phyloP scores from a whole-genome alignment of 2,113 vertebrate species.

The Dunckerocampus dactyliophorus region DNA sequence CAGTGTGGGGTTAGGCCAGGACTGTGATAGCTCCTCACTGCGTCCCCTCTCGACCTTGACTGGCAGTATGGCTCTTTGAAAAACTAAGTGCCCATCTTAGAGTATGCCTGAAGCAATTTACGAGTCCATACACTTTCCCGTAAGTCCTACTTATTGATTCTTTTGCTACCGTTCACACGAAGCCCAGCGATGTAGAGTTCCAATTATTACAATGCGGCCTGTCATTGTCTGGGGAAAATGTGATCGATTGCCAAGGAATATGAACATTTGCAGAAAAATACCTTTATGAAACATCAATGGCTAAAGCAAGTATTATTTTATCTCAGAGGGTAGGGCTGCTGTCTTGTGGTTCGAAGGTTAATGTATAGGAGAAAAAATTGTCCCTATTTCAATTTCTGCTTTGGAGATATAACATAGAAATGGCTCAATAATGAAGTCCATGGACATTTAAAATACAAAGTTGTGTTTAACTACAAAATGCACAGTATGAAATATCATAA shows the following conservation, averaged over 20 bases:
- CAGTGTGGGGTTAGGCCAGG: slow-evolving; percentile 46
- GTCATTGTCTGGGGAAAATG: slow-evolving; percentile 57
- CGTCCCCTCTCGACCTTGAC: slow-evolving; percentile 67
- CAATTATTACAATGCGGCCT: slow-evolving; percentile 61
- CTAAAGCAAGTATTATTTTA: slow-evolving; percentile 16
- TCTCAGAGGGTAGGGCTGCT: slow-evolving; percentile 8
- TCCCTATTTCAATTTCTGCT: background rate
- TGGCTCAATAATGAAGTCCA: background rate
- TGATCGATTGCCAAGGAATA: slow-evolving; percentile 48
- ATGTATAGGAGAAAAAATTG: background rate
- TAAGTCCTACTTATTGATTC: slow-evolving; percentile 63
- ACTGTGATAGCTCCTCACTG: slow-evolving; percentile 44
- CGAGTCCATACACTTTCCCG: slow-evolving; percentile 65
- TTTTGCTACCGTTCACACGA: slow-evolving; percentile 57
- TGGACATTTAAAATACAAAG: slow-evolving; percentile 7
- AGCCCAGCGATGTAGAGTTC: slow-evolving; percentile 59
- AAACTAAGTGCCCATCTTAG: slow-evolving; percentile 66
- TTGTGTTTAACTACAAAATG: slow-evolving; percentile 35
- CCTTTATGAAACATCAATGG: slow-evolving; percentile 4
- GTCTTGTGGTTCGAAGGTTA: background rate
- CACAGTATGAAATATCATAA: slow-evolving; percentile 17
- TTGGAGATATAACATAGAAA: slow-evolving; percentile 17
- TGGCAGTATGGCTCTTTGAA: slow-evolving; percentile 66
- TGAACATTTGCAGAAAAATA: slow-evolving; percentile 28
- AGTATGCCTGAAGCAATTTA: slow-evolving; percentile 64